Conservation (phyloP, 2,888 invertebrate species). For the Dexiosoma caninum region DNA sequence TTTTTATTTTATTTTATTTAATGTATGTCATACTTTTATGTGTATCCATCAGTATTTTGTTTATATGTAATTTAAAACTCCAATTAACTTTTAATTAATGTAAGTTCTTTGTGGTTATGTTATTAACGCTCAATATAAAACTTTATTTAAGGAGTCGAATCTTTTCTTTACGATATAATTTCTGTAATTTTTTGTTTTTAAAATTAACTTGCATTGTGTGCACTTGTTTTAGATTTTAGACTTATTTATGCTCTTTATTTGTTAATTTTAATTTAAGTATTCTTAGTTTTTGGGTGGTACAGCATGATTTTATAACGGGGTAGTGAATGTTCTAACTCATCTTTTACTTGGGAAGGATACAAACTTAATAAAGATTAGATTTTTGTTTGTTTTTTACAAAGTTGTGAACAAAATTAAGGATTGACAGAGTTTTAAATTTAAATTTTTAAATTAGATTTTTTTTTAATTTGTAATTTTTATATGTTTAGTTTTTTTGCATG, state of each 20-base stretch:
- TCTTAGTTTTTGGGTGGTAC: neutral
- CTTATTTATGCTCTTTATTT: no score
- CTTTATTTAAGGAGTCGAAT: no score
- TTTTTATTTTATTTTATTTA: slow-evolving; percentile 30
- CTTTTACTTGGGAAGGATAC: neutral
- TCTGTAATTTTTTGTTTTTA: slow-evolving; percentile 11
- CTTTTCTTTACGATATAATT: neutral
- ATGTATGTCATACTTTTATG: slow-evolving; percentile 40
- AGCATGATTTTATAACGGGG: neutral
- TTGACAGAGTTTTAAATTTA: no score
- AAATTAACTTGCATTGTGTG: neutral
- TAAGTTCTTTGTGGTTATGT: slow-evolving; percentile 15
- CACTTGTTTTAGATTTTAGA: neutral
- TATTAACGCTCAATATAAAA: slow-evolving; percentile 10
- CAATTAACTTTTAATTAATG: slow-evolving; percentile 31
- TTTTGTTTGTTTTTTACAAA: slow-evolving; percentile 18
- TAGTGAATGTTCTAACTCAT: neutral
- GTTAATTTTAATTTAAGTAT: no score
- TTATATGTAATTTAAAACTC: slow-evolving; percentile 43
- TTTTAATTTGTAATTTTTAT: no score
- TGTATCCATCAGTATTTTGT: slow-evolving; percentile 27
- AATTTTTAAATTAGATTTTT: no score
- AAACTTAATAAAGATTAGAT: neutral
- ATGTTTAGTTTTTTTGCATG: neutral
- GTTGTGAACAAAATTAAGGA: no score